A percentile compares a stretch with the other conserved stretches of the same genome.
phyloP scores from a whole-genome alignment of 2,888 invertebrate species.

The Zootermopsis nevadensis region DNA sequence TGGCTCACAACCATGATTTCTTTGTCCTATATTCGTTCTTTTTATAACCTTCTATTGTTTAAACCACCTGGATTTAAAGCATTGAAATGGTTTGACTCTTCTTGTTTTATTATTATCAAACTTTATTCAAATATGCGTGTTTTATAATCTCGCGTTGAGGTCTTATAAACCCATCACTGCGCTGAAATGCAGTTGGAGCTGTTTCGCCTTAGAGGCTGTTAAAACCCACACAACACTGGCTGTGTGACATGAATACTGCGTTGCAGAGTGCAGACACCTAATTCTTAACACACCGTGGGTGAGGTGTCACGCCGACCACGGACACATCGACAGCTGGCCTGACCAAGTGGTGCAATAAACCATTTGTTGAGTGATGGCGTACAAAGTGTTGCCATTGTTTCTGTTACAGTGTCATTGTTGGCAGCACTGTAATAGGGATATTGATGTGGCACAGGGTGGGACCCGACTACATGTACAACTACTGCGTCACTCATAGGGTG shows the following conservation, averaged over 20 bases:
- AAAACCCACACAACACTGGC: no score
- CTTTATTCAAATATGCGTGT: no score
- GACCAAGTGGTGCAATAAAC: conserved; percentile 10
- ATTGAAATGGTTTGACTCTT: no score
- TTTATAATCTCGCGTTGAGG: no score
- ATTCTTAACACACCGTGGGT: not conserved
- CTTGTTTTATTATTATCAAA: no score
- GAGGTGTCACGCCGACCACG: not conserved
- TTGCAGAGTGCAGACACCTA: not conserved
- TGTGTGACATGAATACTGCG: not conserved
- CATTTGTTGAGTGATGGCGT: conserved; percentile 28
- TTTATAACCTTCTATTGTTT: no score
- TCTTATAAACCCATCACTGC: no score
- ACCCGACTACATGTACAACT: conserved; percentile 39
- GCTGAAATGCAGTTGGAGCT: no score
- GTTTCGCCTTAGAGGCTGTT: no score
- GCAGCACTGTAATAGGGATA: conserved; percentile 36
- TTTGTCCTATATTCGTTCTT: no score
- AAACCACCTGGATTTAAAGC: no score
- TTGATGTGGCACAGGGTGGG: conserved; percentile 42
- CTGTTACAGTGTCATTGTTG: conserved; percentile 31
- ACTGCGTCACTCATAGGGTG: conserved; percentile 40
- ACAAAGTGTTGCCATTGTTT: conserved; percentile 31
- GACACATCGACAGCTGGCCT: not conserved
- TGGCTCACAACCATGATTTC: no score